Percentiles rank a stretch among this genome's conserved stretches.
phyloP scores from a whole-genome alignment of 2,113 vertebrate genomes.

The Ptyas mucosa region DNA sequence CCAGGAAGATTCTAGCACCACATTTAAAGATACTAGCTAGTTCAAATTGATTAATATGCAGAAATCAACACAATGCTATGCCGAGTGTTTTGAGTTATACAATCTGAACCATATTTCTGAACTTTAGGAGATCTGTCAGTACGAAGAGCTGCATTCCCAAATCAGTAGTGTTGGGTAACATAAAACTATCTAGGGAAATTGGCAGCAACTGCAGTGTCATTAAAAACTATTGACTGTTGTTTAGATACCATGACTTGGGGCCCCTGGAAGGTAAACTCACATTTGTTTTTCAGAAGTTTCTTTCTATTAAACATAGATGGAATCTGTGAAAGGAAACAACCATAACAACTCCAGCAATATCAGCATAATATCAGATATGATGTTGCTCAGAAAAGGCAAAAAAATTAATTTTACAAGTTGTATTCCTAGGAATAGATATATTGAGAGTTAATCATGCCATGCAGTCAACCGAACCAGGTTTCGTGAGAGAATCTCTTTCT shows the following conservation, averaged over 20 bases:
- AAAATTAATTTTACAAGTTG: neutral
- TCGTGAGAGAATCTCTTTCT: neutral
- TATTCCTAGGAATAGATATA: neutral
- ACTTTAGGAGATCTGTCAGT: neutral
- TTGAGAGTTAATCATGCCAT: neutral
- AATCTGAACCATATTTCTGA: neutral
- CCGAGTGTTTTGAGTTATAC: neutral
- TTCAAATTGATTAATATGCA: constrained; percentile 26
- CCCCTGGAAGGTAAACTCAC: neutral
- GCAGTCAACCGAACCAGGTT: neutral
- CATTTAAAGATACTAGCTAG: constrained; percentile 32
- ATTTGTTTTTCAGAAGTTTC: neutral
- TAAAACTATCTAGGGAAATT: neutral
- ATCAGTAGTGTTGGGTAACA: neutral
- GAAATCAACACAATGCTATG: neutral
- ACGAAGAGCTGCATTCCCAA: neutral
- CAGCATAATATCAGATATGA: neutral
- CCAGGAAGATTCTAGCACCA: constrained; percentile 38
- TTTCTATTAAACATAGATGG: neutral
- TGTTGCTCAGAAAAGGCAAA: neutral
- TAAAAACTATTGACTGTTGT: neutral
- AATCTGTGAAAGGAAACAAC: neutral
- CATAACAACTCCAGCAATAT: neutral
- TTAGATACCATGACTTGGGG: neutral
- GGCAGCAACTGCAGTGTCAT: neutral